Evolutionary conservation across 1,140 invertebrate genomes (phyloP), one percentile per base, ranked within the genome.

Genomic region (Papilio polytes): DNA sequence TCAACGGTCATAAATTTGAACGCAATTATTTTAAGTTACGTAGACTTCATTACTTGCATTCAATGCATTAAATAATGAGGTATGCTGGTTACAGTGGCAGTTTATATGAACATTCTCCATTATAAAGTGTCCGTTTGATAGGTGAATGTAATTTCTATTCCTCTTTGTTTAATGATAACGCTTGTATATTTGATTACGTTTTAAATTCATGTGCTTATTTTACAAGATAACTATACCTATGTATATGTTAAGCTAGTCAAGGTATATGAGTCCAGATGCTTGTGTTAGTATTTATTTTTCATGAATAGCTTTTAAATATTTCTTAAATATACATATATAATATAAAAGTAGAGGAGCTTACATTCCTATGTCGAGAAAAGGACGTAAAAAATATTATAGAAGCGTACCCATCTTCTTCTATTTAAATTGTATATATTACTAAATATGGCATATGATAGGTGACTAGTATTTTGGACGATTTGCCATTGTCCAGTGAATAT

Each of bases 261-360:
- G 0, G 36, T 41, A 41, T 41, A 41, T 41, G 36, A 41, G 0
- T 41, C 0, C 36, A 41, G 36, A 41, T 41, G 7, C 8, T 41
- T 41, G 36, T 8, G 36, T 41, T 41, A 41, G 0, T 41, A 8
- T 41, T 41, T 36, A 36, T 36, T 41, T 41, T 41, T 41, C 7
- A 89, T 91, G 89, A 91, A 90, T 88, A 86, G 85, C 36, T 85
- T 63, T 84, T 86, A 83, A 84, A 81, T 85, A 82, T 88, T 88
- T 80, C 77, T 80, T 36, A 4, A 36, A 36, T 31, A 31, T 31
- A 31, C 31, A 31, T 3, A 3, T n/a, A n/a, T n/a, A n/a, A n/a
- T n/a, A n/a, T n/a, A n/a, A n/a, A n/a, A n/a, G 36, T 41, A 41
- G 36, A 41, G 6, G 8, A 41, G 36, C 6, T 41, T 41, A 41